Conservation (phyloP, 1,140 invertebrate genomes). For the Drosophila melanogaster region DNA sequence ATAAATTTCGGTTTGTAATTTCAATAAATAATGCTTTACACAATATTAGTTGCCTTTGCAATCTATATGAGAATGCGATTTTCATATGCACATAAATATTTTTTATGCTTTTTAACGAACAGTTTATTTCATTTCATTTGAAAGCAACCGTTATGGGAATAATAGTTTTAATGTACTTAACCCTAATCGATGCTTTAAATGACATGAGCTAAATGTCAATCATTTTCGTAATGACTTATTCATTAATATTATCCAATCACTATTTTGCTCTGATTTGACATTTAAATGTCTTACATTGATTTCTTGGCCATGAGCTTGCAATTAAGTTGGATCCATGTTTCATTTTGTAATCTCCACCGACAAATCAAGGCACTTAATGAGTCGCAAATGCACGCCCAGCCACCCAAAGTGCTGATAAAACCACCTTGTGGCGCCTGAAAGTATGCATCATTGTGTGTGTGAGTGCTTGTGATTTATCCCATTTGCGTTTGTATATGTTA, state of each 20-base stretch:
- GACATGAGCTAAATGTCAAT: not conserved
- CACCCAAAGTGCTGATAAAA: conserved; percentile 14
- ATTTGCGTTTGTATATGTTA: conserved; percentile 54
- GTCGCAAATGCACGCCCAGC: conserved; percentile 12
- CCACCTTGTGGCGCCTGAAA: conserved; percentile 27
- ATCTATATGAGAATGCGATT: too few relatives aligned
- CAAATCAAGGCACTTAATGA: conserved; percentile 43
- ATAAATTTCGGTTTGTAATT: not conserved
- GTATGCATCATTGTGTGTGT: conserved; percentile 27
- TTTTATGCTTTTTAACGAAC: not conserved
- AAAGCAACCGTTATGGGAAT: not conserved
- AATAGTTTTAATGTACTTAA: not conserved
- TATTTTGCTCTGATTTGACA: conserved; percentile 3
- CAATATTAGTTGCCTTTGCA: not conserved
- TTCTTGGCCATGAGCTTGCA: conserved; percentile 19
- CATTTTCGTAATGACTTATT: conserved; percentile 2
- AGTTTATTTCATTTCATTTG: too few relatives aligned
- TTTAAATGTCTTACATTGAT: conserved; percentile 8
- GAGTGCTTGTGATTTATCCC: conserved; percentile 44
- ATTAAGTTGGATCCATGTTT: conserved; percentile 56
- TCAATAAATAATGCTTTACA: not conserved
- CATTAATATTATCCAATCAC: conserved; percentile 1
- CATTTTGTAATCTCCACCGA: conserved; percentile 50
- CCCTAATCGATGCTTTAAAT: not conserved
- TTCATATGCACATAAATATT: too few relatives aligned